Evolutionary conservation across 2,888 invertebrate species (phyloP), one percentile per base, ranked within the genome.

Genomic region (Anodontia alba): DNA sequence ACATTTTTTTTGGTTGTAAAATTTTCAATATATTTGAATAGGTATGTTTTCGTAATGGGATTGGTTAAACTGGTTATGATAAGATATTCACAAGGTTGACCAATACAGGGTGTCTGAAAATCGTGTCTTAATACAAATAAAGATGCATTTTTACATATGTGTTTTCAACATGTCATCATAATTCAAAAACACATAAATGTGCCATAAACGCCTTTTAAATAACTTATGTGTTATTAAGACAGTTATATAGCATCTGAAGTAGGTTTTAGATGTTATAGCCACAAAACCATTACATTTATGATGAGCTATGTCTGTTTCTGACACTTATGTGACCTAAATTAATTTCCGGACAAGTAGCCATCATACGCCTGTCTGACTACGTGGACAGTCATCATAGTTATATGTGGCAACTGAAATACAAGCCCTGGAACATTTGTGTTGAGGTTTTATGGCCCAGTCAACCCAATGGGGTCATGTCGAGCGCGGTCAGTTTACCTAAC

Each of bases 121-220:
- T n/a, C n/a, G n/a, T n/a, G n/a, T 57, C 29, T 29, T 57, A 26
- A 57, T 23, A 29, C 29, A 57, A 57, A 23, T 23, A 57, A 57
- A 57, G 5, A 7, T 23, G 26, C 57, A 57, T 57, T 57, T 57
- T 57, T 23, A 23, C 29, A 12, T n/a, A 2, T 10, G 12, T 17
- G 2, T 33, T 33, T 54, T 26, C 17, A 62, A 12, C 62, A 23
- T 62, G 62, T 62, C 62, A 62, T 62, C 62, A 62, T 62, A 62
- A 62, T 62, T 62, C 62, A 62, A 62, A 62, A 62, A 20, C 62
- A 31, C 62, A 62, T 62, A 62, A 62, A 62, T 17, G 62, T 62
- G 62, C 62, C 62, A 62, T 62, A 62, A 62, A 62, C 62, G 33
- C 62, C 62, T 62, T 62, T 33, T 62, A 62, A 62, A 62, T 62